A percentile compares a stretch with the other conserved stretches of the same genome.
These are phyloP conservation scores for Darevskia nairensis DNA, from an alignment of 2,797 vertebrate species.

Conservation along the genomic window DNA sequence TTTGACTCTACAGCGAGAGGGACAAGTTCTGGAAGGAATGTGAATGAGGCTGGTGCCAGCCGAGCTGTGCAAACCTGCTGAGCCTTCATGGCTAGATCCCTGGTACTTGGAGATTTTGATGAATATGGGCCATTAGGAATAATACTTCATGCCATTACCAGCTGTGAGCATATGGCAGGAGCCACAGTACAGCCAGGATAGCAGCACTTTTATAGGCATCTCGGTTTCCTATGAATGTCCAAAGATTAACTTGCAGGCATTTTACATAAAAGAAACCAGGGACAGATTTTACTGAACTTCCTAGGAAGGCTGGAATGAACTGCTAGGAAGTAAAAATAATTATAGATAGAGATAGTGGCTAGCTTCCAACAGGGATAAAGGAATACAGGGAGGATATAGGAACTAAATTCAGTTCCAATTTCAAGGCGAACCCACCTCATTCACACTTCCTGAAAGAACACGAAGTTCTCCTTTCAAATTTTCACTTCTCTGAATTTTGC, in stretches of 20 bases:
- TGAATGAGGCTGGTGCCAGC: slow-evolving; percentile 62
- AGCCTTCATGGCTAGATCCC: slow-evolving; percentile 59
- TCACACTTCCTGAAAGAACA: too few species aligned
- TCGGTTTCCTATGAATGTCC: slow-evolving; percentile 58
- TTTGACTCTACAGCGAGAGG: slow-evolving; percentile 42
- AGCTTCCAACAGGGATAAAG: neutral
- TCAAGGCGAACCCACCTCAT: too few species aligned
- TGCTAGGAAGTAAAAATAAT: neutral
- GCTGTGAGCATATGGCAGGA: slow-evolving; percentile 66
- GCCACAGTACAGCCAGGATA: slow-evolving; percentile 55
- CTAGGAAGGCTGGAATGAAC: neutral
- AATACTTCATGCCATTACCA: slow-evolving; percentile 66
- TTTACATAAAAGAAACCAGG: slow-evolving; percentile 48
- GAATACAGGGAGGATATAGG: neutral
- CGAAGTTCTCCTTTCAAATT: too few species aligned
- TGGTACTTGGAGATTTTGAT: slow-evolving; percentile 68
- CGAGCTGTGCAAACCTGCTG: slow-evolving; percentile 63
- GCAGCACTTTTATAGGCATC: slow-evolving; percentile 59
- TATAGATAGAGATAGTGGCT: neutral
- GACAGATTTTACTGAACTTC: slow-evolving; percentile 6
- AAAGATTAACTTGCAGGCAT: slow-evolving; percentile 45
- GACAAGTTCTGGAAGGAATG: slow-evolving; percentile 63
- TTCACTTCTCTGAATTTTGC: too few species aligned
- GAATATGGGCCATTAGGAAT: slow-evolving; percentile 74
- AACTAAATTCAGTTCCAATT: too few species aligned